Evolutionary conservation across 2,113 vertebrate genomes (phyloP), one percentile per base, ranked within the genome.

Genomic region (Cricetomys ansorgei): DNA sequence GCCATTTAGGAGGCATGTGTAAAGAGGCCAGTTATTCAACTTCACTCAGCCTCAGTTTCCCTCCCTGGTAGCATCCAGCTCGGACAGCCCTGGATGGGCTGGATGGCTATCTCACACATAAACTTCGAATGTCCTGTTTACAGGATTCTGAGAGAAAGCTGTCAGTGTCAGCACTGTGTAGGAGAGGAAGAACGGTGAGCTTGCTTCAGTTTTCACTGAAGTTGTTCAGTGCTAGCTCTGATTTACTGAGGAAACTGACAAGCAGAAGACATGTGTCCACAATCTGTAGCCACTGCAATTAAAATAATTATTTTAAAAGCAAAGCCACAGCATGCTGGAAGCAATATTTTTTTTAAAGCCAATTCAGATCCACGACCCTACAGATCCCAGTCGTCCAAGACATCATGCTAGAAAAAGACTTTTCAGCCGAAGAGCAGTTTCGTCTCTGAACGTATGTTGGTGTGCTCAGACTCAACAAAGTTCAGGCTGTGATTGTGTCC

Each of bases 271-370:
- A 19, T 57, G 21, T 65, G 55, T 90, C 70, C 76, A 85, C 57
- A 67, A 43, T 92, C 83, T 67, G 79, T 25, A 93, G 55, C 81
- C 81, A 81, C 53, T n/a, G 40, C 65, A 55, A 95, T 59, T 92
- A 19, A 93, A 89, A 87, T 53, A 50, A 93, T 65, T 69, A 3
- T 73, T 94, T 90, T 91, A 81, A 48, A 83, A 96, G 70, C 73
- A 88, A 91, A 89, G 29, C 83, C 69, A 94, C 34, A 89, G 62
- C 16, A 23, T 85, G 65, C 77, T 70, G 19, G 72, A 89, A 72
- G 62, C 67, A 31, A 31, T 45, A 79, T 25, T 45, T 59, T 85
- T 95, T 10, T 92, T 91, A 59, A 95, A 95, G 88, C 89, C 95
- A 93, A 95, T 50, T 77, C 70, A 88, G 65, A 85, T 75, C 0